Conservation (phyloP, 2,113 vertebrate genomes). For the Scophthalmus maximus region DNA sequence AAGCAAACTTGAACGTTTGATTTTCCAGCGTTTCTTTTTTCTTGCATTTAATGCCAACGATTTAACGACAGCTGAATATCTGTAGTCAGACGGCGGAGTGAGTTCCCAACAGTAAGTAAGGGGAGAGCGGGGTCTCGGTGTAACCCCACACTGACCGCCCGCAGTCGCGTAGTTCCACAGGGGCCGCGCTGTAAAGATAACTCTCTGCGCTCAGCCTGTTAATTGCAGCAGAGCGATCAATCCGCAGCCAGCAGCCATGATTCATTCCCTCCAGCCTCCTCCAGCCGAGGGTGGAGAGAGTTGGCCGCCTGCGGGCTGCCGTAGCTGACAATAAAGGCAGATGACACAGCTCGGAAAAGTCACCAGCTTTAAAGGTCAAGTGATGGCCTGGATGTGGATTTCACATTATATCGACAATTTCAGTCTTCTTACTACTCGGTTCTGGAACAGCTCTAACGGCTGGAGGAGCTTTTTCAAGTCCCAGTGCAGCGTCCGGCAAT, state of each 20-base stretch:
- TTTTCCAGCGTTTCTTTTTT: too few relatives aligned
- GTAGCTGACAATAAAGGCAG: not conserved
- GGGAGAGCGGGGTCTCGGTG: not conserved
- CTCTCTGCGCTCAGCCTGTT: not conserved
- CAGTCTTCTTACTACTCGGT: not conserved
- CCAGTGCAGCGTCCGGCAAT: too few relatives aligned
- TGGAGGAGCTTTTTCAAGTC: too few relatives aligned
- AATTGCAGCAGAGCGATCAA: slow-evolving; percentile 21
- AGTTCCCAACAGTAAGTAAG: not conserved
- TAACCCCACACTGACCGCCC: not conserved
- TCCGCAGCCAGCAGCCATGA: slow-evolving; percentile 39
- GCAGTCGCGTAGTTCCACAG: not conserved
- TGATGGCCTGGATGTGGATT: not conserved
- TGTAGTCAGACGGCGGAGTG: not conserved
- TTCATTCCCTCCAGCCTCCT: slow-evolving; percentile 44
- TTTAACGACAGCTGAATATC: too few relatives aligned
- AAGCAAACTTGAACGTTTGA: too few relatives aligned
- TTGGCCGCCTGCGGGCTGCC: not conserved
- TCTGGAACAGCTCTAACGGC: too few relatives aligned
- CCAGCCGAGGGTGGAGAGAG: slow-evolving; percentile 5
- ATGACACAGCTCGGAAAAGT: not conserved
- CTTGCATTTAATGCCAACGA: too few relatives aligned
- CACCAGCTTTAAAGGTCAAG: not conserved
- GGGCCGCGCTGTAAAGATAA: slow-evolving; percentile 11
- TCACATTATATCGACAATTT: not conserved